Percentiles rank a stretch among this genome's conserved stretches.
Evolutionary conservation across 2,797 vertebrate species (phyloP).

Genomic region (Rhabdomys pumilio): DNA sequence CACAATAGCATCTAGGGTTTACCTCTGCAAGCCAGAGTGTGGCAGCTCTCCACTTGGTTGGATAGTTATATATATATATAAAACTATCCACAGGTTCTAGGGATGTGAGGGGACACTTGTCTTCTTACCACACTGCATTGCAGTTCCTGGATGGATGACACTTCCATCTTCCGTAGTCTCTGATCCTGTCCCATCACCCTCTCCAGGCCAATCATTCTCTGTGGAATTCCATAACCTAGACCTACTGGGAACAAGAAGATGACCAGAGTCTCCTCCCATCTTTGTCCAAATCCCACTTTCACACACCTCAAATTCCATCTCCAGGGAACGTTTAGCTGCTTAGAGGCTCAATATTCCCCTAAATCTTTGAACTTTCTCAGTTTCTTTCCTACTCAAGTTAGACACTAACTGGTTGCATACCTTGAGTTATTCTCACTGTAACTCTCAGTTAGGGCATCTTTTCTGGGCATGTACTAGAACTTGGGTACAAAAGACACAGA

Average conservation of each 20-base stretch:
- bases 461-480: background rate
- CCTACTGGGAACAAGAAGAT: background rate
- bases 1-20: background rate
- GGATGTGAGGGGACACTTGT: background rate
- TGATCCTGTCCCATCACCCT: background rate
- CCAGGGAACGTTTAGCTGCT: background rate
- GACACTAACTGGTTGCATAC: background rate
- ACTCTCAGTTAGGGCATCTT: background rate
- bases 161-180: background rate
- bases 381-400: background rate
- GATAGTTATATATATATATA: no score
- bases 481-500: background rate
- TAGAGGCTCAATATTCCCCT: background rate
- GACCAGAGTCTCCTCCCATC: background rate
- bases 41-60: background rate
- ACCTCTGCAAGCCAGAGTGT: background rate
- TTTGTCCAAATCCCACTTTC: background rate
- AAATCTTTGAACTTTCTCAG: background rate
- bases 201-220: background rate
- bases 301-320: background rate
- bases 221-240: background rate
- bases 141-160: background rate
- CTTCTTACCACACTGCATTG: background rate
- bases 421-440: background rate
- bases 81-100: background rate